phyloP scores from a whole-genome alignment of 53 echinoderm and acorn worm genomes.

The Antedon mediterranea region DNA sequence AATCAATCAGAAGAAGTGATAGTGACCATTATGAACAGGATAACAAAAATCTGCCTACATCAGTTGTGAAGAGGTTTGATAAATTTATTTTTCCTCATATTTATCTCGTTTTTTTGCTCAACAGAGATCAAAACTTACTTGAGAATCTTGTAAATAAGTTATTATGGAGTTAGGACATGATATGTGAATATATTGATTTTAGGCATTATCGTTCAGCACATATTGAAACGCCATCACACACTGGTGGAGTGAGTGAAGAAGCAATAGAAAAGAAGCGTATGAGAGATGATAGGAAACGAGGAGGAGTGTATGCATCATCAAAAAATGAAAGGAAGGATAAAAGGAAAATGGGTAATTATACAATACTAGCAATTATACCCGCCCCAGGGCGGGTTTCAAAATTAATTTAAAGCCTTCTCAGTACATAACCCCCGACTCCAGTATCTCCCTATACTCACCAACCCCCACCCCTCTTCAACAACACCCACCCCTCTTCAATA shows the following conservation, averaged over 20 bases:
- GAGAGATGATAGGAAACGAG: conserved; percentile 43
- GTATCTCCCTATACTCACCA: too few species aligned
- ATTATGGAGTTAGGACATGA: too few species aligned
- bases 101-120: too few species aligned
- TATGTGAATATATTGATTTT: background rate
- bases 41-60: conserved; percentile 17
- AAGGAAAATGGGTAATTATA: conserved; percentile 23
- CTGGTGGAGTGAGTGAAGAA: conserved; percentile 83
- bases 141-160: background rate
- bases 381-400: too few species aligned
- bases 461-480: too few species aligned
- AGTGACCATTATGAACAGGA: conserved; percentile 42
- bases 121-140: too few species aligned
- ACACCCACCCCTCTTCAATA: too few species aligned
- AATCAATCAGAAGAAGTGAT: conserved; percentile 53
- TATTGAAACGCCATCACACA: conserved; percentile 88
- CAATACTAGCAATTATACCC: too few species aligned
- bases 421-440: too few species aligned
- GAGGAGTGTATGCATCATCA: conserved; percentile 86
- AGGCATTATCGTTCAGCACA: conserved; percentile 80
- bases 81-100: background rate
- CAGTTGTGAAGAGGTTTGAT: background rate
- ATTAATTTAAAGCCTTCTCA: too few species aligned
- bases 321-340: conserved; percentile 24
- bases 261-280: conserved; percentile 46